Evolutionary conservation across 2,797 vertebrate genomes (phyloP).

Genomic region (Phoxinus dragarum): DNA sequence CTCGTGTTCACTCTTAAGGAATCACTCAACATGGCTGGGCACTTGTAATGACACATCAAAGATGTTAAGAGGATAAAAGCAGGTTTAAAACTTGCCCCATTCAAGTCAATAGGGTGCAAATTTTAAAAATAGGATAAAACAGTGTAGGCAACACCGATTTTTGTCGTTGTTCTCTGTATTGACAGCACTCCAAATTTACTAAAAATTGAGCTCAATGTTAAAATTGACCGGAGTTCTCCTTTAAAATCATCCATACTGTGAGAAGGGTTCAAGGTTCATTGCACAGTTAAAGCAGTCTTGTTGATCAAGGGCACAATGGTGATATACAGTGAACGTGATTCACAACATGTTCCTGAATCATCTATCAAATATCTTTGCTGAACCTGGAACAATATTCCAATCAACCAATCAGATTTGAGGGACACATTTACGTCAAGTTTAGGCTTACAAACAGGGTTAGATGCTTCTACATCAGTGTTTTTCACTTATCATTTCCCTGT

Average conservation of each 20-base stretch:
- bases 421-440: neutral
- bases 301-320: neutral
- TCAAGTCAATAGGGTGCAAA: no score
- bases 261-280: neutral
- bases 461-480: neutral
- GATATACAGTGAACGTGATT: neutral
- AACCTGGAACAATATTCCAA: neutral
- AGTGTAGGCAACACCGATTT: no score
- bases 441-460: neutral
- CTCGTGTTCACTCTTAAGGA: no score
- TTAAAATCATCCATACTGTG: neutral
- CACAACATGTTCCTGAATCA: neutral
- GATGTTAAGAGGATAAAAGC: no score
- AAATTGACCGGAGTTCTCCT: no score
- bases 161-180: no score
- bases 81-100: no score
- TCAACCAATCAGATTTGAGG: neutral
- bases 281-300: neutral
- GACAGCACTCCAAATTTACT: no score
- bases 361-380: neutral
- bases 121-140: no score
- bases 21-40: no score
- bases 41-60: no score
- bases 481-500: neutral
- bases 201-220: no score